Evolutionary conservation across 2,888 invertebrate species (phyloP).

Genomic region (Copidosoma aretas): DNA sequence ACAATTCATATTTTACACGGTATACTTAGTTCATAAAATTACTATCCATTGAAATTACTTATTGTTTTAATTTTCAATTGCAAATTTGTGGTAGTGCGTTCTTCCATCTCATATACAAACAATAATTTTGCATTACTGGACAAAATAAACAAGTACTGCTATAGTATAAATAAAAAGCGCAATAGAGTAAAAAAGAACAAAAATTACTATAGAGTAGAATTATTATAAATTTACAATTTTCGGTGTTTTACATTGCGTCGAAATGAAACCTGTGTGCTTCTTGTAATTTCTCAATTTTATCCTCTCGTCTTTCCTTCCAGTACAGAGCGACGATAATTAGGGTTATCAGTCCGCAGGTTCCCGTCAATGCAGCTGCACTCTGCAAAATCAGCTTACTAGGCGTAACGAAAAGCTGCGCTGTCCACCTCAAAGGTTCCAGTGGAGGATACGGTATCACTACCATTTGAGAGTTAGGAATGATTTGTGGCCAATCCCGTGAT

Average conservation of each 20-base stretch:
- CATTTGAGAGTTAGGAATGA: constrained; percentile 98
- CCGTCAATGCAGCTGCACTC: constrained; percentile 87
- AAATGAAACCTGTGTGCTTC: constrained; percentile 86
- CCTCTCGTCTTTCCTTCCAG: constrained; percentile 87
- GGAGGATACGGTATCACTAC: constrained; percentile 90
- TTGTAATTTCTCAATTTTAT: constrained; percentile 78
- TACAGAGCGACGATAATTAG: constrained; percentile 86
- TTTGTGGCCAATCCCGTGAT: constrained; percentile 82
- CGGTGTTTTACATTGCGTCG: constrained; percentile 81
- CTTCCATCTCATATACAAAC: background rate
- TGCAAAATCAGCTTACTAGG: constrained; percentile 92
- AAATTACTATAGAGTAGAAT: background rate
- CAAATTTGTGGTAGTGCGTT: too few relatives aligned
- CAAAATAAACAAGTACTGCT: background rate
- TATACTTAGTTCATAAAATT: background rate
- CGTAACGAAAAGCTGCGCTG: constrained; percentile 90
- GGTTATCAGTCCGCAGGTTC: constrained; percentile 83
- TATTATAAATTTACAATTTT: too few relatives aligned
- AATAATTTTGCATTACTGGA: background rate
- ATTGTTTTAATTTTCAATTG: background rate
- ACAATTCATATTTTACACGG: background rate
- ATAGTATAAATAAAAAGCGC: background rate
- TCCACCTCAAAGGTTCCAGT: constrained; percentile 81
- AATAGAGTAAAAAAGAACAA: background rate
- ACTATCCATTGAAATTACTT: background rate